Evolutionary conservation across 2,888 invertebrate genomes (phyloP).

Genomic region (Barypeithes pellucidus): DNA sequence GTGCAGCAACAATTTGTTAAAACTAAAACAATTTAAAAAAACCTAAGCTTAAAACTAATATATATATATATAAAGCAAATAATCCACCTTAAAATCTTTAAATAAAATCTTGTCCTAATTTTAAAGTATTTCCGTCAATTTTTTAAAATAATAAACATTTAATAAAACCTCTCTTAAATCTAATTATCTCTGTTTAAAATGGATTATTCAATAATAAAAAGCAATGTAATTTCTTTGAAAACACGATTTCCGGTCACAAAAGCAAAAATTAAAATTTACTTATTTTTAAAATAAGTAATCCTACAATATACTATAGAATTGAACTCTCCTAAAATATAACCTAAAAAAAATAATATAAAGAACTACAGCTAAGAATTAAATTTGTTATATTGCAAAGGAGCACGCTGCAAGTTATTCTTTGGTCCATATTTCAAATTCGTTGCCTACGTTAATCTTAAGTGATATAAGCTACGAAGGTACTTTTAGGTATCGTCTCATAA

Average conservation of each 20-base stretch:
- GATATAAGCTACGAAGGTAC: too few species aligned
- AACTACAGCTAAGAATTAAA: slow-evolving; percentile 35
- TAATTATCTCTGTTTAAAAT: slow-evolving; percentile 37
- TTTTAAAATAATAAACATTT: slow-evolving; percentile 10
- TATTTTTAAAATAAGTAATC: slow-evolving; percentile 46
- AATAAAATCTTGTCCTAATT: slow-evolving; percentile 21
- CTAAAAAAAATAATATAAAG: slow-evolving; percentile 30
- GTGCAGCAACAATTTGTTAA: slow-evolving; percentile 36
- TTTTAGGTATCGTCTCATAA: too few species aligned
- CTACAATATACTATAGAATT: slow-evolving; percentile 27
- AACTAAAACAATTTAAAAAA: slow-evolving; percentile 35
- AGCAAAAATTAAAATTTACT: slow-evolving; percentile 32
- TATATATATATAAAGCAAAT: slow-evolving; percentile 22
- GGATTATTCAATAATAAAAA: slow-evolving; percentile 40
- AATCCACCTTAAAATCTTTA: slow-evolving; percentile 44
- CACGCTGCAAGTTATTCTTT: slow-evolving; percentile 28
- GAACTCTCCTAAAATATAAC: slow-evolving; percentile 20
- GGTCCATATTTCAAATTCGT: background rate
- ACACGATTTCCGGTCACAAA: slow-evolving; percentile 27
- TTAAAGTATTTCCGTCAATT: background rate
- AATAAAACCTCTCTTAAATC: slow-evolving; percentile 14
- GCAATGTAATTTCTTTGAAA: slow-evolving; percentile 20
- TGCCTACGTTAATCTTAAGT: too few species aligned
- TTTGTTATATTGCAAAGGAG: slow-evolving; percentile 47
- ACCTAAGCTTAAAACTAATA: slow-evolving; percentile 31